Conservation (phyloP, 1,140 invertebrate species). For the Zaprionus ghesquierei region DNA sequence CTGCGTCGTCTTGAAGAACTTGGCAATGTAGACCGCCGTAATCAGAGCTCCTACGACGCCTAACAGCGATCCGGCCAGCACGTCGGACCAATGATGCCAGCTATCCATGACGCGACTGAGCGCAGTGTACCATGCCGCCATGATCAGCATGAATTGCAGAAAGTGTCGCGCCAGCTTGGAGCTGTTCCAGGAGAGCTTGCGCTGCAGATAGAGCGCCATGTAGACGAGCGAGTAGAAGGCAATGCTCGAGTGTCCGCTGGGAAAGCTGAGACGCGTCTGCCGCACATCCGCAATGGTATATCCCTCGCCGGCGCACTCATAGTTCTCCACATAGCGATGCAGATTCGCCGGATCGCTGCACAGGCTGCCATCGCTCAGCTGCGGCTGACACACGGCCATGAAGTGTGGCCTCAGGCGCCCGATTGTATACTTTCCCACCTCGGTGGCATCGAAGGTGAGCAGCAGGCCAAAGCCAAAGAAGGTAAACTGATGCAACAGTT, state of each 20-base stretch:
- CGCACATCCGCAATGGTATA: constrained; percentile 84
- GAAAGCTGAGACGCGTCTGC: constrained; percentile 90
- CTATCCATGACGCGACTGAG: constrained; percentile 72
- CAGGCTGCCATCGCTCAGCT: constrained; percentile 83
- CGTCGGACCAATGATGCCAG: constrained; percentile 81
- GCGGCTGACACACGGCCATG: constrained; percentile 88
- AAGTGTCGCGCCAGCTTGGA: constrained; percentile 89
- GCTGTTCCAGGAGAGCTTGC: constrained; percentile 88
- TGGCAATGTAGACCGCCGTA: constrained; percentile 61
- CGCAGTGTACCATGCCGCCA: constrained; percentile 78
- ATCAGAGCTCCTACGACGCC: constrained; percentile 61
- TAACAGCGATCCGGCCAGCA: constrained; percentile 58
- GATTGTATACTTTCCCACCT: constrained; percentile 95
- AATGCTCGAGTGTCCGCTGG: constrained; percentile 91
- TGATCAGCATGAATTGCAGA: constrained; percentile 88
- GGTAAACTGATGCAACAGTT: constrained; percentile 87
- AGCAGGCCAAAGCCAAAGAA: constrained; percentile 92
- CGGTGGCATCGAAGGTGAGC: constrained; percentile 91
- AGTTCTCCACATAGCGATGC: constrained; percentile 87
- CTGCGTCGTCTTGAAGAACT: constrained; percentile 42
- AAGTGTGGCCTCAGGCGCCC: constrained; percentile 97
- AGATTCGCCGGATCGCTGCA: constrained; percentile 84
- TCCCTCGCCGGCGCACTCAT: constrained; percentile 85
- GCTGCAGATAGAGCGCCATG: constrained; percentile 92
- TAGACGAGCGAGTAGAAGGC: constrained; percentile 91